Base-by-base conservation (phyloP, 2,797 vertebrate genomes). In the Vireo griseus region DNA sequence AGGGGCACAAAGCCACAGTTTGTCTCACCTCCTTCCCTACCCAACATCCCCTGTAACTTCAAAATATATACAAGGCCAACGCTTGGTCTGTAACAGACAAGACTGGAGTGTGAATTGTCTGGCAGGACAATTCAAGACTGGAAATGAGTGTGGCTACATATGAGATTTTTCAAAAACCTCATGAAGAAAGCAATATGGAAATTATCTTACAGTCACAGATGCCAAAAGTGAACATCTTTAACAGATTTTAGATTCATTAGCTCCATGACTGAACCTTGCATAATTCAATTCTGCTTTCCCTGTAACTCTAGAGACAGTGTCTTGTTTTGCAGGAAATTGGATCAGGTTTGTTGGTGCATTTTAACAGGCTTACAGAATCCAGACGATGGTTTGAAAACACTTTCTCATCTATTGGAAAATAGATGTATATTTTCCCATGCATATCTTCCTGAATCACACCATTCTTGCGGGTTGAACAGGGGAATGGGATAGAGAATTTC, bases 91-190 rank as follows among this genome's bases (percentile, higher is more conserved):
- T 0, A 78, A 74, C 15, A 94, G 29, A 75, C 3, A 82, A 58
- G 48, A 71, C 13, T 44, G n/a, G 26, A 72, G 61, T 4, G n/a
- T 54, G 42, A 54, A 55, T 65, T 57, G 8, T 22, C 66, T 55
- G 59, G 42, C 8, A 71, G 29, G 29, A 55, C 39, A 72, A 59
- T 57, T 77, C 11, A 55, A 63, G 40, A 59, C 28, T 61, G 37
- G 75, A 80, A 92, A 76, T 22, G 7, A 74, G 5, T 0, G 0
- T 3, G 18, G 45, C 40, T 69, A 40, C 7, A 3, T 3, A 48
- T 0, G 6, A 15, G 33, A 35, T 47, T 75, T 90, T 89, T 73
- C 17, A 67, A 72, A 94, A 58, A 40, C 33, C 22, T 54, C 3
- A 10, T 8, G 7, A 83, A 47, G 10, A 68, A 28, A 54, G 8